phyloP scores from a whole-genome alignment of 1,140 invertebrate genomes.

The Aphis gossypii region DNA sequence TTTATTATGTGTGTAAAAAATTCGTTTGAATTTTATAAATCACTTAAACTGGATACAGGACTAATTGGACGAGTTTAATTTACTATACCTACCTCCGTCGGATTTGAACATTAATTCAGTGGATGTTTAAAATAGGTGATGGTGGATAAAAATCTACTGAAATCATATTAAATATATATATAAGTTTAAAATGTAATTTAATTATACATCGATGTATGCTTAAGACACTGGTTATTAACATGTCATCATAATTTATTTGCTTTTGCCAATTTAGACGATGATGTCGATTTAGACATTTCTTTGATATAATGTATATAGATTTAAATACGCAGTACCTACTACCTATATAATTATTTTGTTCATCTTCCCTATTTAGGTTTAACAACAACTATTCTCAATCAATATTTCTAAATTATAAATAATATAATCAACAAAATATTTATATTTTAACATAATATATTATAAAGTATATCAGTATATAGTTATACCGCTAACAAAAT shows the following conservation, averaged over 20 bases:
- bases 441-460: too few species aligned
- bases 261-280: neutral
- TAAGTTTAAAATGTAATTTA: conserved; percentile 25
- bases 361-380: neutral
- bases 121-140: conserved; percentile 2
- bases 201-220: neutral
- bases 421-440: neutral
- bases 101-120: neutral
- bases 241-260: neutral
- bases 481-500: neutral
- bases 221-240: neutral
- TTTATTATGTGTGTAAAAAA: conserved; percentile 49
- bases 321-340: neutral
- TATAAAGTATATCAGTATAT: neutral
- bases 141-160: conserved; percentile 10
- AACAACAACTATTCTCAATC: neutral
- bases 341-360: neutral
- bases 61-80: conserved; percentile 52
- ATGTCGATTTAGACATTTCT: neutral
- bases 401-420: neutral
- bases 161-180: neutral
- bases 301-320: neutral
- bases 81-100: neutral
- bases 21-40: conserved; percentile 37
- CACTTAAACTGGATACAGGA: conserved; percentile 45